Evolutionary conservation across 2,113 vertebrate genomes (phyloP).

Genomic region (Microcebus griseorufus): DNA sequence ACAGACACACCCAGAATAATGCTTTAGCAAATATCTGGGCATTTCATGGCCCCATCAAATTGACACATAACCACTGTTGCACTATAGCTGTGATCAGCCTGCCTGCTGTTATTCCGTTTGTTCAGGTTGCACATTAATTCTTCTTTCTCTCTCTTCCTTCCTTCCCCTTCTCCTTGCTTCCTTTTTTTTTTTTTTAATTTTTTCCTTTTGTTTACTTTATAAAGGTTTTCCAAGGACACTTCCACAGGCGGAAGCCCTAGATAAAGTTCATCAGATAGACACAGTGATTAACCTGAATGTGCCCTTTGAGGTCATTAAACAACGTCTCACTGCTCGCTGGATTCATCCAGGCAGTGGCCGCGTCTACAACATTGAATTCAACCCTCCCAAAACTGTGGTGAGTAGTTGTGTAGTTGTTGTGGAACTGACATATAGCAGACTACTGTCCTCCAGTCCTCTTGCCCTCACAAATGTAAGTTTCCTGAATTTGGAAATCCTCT

Average conservation of each 20-base stretch:
- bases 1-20: not conserved
- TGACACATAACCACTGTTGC: not conserved
- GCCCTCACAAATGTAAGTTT: not conserved
- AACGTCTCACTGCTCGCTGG: no score
- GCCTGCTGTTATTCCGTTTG: not conserved
- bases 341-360: no score
- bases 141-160: not conserved
- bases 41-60: not conserved
- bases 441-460: not conserved
- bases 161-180: not conserved
- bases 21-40: not conserved
- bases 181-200: not conserved
- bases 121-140: not conserved
- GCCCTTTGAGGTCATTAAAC: no score
- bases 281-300: no score
- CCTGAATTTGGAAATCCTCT: not conserved
- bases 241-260: no score
- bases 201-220: constrained; percentile 4
- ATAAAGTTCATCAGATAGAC: no score
- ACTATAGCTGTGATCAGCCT: not conserved
- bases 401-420: constrained; percentile 77
- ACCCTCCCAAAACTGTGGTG: constrained; percentile 92
- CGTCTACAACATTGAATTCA: no score
- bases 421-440: not conserved
- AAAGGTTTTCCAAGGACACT: constrained; percentile 65